Evolutionary conservation across 2,113 vertebrate genomes (phyloP).

Genomic region (Colaptes auratus): DNA sequence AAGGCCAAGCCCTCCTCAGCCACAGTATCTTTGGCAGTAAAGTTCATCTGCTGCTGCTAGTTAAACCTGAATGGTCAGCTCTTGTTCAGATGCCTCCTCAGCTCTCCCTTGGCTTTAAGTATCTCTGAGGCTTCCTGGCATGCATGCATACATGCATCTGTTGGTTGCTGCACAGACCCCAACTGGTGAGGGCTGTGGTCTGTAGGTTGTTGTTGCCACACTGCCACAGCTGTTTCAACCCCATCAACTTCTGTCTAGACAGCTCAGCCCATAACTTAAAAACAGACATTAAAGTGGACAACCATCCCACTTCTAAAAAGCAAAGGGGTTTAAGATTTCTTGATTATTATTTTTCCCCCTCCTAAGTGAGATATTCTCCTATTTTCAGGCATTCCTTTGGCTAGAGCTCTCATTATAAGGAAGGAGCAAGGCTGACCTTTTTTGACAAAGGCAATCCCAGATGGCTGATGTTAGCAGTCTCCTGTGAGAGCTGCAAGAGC

Average conservation of each 20-base stretch:
- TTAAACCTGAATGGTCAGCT: not conserved
- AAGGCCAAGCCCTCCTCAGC: not conserved
- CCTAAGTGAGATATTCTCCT: not conserved
- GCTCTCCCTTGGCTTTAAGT: not conserved
- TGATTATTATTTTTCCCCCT: not conserved
- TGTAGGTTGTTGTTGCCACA: not conserved
- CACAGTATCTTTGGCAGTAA: not conserved
- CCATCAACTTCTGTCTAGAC: not conserved
- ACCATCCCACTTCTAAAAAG: not conserved
- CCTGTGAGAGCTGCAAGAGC: not conserved
- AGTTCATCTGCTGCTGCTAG: not conserved
- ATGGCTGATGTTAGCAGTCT: not conserved
- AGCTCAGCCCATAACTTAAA: not conserved
- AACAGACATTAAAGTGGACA: not conserved
- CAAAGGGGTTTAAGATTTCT: not conserved
- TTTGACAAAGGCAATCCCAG: not conserved
- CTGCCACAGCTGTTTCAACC: not conserved
- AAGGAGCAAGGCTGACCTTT: not conserved
- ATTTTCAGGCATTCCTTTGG: not conserved
- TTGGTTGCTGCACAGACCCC: not conserved
- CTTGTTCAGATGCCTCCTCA: not conserved
- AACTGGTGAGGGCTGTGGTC: not conserved
- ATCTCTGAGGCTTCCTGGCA: not conserved
- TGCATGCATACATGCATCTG: rapidly evolving
- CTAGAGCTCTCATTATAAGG: not conserved